These are phyloP conservation scores for Verasper variegatus DNA, from an alignment of 2,113 vertebrate genomes.

Conservation along the genomic window DNA sequence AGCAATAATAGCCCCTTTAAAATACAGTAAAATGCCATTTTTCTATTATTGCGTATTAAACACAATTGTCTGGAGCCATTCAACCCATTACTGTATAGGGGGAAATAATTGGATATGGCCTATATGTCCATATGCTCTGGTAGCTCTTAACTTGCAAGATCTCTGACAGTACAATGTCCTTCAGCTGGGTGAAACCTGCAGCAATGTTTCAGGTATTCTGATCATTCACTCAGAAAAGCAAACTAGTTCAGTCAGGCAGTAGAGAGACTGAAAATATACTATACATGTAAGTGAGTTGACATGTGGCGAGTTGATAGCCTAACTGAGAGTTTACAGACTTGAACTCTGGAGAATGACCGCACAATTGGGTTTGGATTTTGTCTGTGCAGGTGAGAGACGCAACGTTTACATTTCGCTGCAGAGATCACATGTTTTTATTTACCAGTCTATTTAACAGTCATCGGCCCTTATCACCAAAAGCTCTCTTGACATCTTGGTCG, in stretches of 20 bases:
- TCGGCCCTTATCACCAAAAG: too few species aligned
- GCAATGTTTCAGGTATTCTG: not conserved
- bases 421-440: too few species aligned
- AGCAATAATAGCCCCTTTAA: not conserved
- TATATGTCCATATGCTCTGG: not conserved
- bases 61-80: not conserved
- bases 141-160: too few species aligned
- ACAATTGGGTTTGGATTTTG: too few species aligned
- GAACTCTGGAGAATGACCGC: too few species aligned
- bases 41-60: constrained; percentile 13
- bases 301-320: not conserved
- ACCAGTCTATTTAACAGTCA: too few species aligned
- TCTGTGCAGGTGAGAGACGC: too few species aligned
- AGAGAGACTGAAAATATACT: not conserved
- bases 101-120: not conserved
- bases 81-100: not conserved
- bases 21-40: not conserved
- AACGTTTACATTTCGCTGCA: too few species aligned
- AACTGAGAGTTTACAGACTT: not conserved
- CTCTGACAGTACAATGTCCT: not conserved
- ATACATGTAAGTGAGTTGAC: not conserved
- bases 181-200: not conserved
- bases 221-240: not conserved
- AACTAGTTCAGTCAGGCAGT: not conserved
- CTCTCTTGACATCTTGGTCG: too few species aligned